phyloP scores from a whole-genome alignment of 2,797 vertebrate species.

The Gymnothorax javanicus region DNA sequence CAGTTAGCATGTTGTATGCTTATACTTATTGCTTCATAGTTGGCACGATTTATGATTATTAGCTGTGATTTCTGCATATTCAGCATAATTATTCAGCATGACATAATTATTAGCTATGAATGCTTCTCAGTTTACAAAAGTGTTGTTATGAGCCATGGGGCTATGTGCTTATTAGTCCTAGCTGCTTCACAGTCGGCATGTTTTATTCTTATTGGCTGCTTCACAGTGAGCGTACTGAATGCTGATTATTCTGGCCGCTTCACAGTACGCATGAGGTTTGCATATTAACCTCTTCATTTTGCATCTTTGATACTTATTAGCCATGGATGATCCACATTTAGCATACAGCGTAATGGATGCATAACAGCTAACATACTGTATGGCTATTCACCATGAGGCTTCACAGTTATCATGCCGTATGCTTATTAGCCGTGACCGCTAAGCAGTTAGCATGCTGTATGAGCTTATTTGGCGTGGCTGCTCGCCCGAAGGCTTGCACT shows the following conservation, averaged over 20 bases:
- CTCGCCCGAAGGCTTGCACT: constrained; percentile 49
- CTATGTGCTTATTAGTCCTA: background rate
- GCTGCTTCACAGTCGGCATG: background rate
- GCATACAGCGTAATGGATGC: constrained; percentile 80
- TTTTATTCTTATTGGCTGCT: constrained; percentile 92
- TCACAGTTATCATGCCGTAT: constrained; percentile 61
- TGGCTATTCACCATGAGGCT: background rate
- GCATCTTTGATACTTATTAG: constrained; percentile 64
- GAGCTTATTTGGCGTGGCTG: background rate
- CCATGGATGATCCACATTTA: background rate
- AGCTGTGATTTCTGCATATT: too few relatives aligned
- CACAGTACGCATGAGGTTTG: background rate
- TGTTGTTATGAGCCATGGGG: too few relatives aligned
- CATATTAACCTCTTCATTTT: constrained; percentile 45
- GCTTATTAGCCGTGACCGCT: constrained; percentile 71
- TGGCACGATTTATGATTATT: constrained; percentile 84
- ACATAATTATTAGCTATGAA: too few relatives aligned
- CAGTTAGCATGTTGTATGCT: constrained; percentile 66
- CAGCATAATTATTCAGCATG: too few relatives aligned
- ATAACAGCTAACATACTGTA: constrained; percentile 56
- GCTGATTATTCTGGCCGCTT: background rate
- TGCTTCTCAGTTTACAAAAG: too few relatives aligned
- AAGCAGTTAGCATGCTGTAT: constrained; percentile 70
- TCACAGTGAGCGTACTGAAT: constrained; percentile 50
- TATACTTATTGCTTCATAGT: background rate